phyloP scores from a whole-genome alignment of 2,888 invertebrate genomes.

The Drosophila meridionalis region DNA sequence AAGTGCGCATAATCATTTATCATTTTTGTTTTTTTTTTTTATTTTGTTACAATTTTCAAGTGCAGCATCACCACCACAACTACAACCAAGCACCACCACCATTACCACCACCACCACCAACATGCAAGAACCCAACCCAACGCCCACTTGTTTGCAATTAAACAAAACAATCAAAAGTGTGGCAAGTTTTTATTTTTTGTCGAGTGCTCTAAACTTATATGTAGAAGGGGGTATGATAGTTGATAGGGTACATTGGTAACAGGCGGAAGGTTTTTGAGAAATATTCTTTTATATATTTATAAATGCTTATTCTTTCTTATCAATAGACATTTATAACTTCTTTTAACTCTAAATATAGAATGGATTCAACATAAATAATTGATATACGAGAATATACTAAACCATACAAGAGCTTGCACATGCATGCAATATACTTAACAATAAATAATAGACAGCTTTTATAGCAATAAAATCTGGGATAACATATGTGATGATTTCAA shows the following conservation, averaged over 20 bases:
- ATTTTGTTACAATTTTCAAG: conserved; percentile 73
- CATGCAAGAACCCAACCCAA: conserved; percentile 19
- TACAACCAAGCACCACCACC: conserved; percentile 24
- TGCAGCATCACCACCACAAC: conserved; percentile 48
- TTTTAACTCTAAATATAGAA: too few species aligned
- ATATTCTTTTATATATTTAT: not conserved
- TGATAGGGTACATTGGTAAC: not conserved
- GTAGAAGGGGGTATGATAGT: not conserved
- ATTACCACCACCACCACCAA: conserved; percentile 2
- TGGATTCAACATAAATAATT: too few species aligned
- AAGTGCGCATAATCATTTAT: conserved; percentile 71
- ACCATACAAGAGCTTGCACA: too few species aligned
- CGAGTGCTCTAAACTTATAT: not conserved
- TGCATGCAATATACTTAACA: too few species aligned
- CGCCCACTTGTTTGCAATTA: conserved; percentile 73
- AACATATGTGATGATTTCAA: too few species aligned
- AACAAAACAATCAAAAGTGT: conserved; percentile 73
- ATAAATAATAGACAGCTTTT: too few species aligned
- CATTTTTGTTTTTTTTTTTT: conserved; percentile 56
- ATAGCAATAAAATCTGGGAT: too few species aligned
- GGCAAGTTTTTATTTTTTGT: conserved; percentile 29
- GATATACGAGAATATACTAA: too few species aligned
- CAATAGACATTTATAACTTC: too few species aligned
- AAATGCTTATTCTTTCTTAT: not conserved
- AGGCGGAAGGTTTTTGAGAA: too few species aligned